Evolutionary conservation across 2,888 invertebrate species (phyloP).

Genomic region (Rhimphoctona megacephalus): DNA sequence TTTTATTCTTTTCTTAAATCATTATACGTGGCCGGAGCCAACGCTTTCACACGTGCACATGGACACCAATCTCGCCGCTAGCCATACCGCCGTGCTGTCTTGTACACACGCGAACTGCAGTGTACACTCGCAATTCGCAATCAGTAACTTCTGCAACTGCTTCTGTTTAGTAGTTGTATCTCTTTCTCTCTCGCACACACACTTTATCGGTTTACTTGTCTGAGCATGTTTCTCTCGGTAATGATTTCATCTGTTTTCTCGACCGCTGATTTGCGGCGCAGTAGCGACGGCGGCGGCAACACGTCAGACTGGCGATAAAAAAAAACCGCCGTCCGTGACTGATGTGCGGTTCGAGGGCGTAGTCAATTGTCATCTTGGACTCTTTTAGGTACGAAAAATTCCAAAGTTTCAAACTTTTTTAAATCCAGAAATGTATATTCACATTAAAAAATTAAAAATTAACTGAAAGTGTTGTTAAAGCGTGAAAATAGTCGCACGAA

Average conservation of each 20-base stretch:
- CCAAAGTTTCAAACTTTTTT: neutral
- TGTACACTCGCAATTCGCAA: neutral
- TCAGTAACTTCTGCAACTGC: neutral
- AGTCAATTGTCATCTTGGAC: conserved; percentile 20
- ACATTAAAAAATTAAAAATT: neutral
- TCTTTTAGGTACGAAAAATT: conserved; percentile 14
- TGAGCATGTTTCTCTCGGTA: conserved; percentile 37
- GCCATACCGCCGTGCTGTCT: neutral
- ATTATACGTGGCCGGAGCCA: neutral
- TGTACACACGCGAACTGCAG: neutral
- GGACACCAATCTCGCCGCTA: neutral
- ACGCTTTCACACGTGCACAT: neutral
- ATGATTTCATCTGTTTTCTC: conserved; percentile 43
- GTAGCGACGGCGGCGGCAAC: conserved; percentile 3
- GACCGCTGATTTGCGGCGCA: conserved; percentile 9
- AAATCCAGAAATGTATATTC: neutral
- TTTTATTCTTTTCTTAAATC: no score
- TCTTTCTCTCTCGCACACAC: conserved; percentile 3
- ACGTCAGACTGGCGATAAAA: conserved; percentile 52
- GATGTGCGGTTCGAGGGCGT: conserved; percentile 31
- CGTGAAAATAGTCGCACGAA: neutral
- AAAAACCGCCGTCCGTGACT: conserved; percentile 4
- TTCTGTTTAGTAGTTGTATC: neutral
- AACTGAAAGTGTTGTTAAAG: neutral
- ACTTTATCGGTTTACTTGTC: neutral